Evolutionary conservation across 2,797 vertebrate genomes (phyloP).

Genomic region (Pipistrellus nathusii): DNA sequence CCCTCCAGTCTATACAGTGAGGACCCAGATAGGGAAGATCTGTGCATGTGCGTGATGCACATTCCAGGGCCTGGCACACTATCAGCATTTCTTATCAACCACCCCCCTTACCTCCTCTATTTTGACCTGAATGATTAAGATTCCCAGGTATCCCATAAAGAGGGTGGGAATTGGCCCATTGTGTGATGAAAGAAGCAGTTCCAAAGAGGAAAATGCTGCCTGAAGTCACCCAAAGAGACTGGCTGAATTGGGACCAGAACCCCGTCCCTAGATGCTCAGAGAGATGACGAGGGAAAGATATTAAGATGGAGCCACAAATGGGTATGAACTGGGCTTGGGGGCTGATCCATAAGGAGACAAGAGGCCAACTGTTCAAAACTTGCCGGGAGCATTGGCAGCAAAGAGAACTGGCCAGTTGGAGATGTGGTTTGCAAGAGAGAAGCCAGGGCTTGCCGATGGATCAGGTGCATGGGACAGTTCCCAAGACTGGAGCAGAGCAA

Average conservation of each 20-base stretch:
- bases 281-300: background rate
- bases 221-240: background rate
- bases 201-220: background rate
- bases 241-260: background rate
- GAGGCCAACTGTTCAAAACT: background rate
- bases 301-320: too few species aligned
- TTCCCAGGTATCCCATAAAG: background rate
- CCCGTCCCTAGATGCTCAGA: background rate
- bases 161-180: background rate
- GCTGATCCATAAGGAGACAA: background rate
- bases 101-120: background rate
- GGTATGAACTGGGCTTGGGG: background rate
- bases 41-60: background rate
- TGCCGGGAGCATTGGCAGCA: accelerated
- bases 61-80: background rate
- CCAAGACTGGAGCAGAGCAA: background rate
- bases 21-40: background rate
- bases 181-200: background rate
- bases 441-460: background rate
- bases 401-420: background rate
- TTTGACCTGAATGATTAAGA: background rate
- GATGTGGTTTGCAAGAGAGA: background rate
- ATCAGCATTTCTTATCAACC: background rate
- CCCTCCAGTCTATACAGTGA: background rate
- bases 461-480: background rate